These are phyloP conservation scores for Formicarius rufipectus DNA, from an alignment of 2,113 vertebrate genomes.

Conservation along the genomic window DNA sequence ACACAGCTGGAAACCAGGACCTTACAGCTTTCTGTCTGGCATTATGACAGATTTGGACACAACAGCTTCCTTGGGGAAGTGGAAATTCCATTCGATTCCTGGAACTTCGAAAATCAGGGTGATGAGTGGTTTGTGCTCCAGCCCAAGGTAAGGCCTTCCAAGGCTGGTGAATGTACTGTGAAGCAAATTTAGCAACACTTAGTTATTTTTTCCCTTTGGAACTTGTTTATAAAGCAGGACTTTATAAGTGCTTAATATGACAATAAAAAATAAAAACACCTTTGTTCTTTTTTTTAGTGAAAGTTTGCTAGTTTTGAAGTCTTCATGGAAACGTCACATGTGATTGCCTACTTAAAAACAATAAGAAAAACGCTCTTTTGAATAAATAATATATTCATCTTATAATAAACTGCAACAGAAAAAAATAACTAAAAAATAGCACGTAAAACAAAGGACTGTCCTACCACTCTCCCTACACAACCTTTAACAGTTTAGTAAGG, in stretches of 20 bases:
- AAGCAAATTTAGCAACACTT: neutral
- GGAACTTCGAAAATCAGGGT: conserved; percentile 89
- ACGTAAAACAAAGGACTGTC: neutral
- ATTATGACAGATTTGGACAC: conserved; percentile 92
- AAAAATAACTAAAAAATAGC: too few species aligned
- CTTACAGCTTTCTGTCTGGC: conserved; percentile 94
- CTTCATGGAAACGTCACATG: neutral
- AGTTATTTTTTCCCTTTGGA: neutral
- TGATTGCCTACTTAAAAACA: neutral
- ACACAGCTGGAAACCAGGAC: conserved; percentile 94
- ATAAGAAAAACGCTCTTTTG: neutral
- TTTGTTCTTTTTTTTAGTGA: neutral
- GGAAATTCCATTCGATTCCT: conserved; percentile 92
- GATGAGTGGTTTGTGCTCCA: conserved; percentile 92
- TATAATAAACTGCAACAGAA: neutral
- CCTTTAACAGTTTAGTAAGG: neutral
- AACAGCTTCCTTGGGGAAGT: conserved; percentile 97
- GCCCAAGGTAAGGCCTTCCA: conserved; percentile 83
- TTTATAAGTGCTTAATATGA: neutral
- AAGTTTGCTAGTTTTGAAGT: neutral
- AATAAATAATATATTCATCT: neutral
- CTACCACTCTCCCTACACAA: neutral
- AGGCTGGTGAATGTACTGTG: neutral
- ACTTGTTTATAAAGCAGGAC: neutral
- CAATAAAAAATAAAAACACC: neutral